These are phyloP conservation scores for Drosophila grimshawi DNA, from an alignment of 1,140 invertebrate genomes.

Conservation along the genomic window DNA sequence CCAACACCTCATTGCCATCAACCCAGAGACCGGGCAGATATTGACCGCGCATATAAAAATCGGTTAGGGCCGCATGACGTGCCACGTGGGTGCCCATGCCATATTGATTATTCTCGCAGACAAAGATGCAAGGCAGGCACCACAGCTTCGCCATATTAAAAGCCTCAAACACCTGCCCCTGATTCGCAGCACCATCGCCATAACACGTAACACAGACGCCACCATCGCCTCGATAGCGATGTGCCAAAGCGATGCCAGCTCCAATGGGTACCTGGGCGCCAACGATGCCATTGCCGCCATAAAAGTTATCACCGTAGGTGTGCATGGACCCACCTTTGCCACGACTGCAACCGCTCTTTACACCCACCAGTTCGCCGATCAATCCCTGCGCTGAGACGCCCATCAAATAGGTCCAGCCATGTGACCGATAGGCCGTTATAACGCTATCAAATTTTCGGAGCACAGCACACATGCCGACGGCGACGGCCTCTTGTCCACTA, in stretches of 20 bases:
- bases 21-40: conserved; percentile 89
- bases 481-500: conserved; percentile 89
- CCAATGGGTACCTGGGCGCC: conserved; percentile 98
- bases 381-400: conserved; percentile 91
- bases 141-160: conserved; percentile 94
- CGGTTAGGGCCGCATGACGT: conserved; percentile 90
- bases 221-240: conserved; percentile 91
- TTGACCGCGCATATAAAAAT: conserved; percentile 93
- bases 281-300: conserved; percentile 98
- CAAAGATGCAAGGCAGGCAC: conserved; percentile 96
- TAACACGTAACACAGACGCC: conserved; percentile 95
- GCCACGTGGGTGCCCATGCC: conserved; percentile 95
- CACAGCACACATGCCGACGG: conserved; percentile 87
- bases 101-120: conserved; percentile 95
- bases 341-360: conserved; percentile 88
- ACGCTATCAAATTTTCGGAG: conserved; percentile 88
- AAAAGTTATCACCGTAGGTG: conserved; percentile 88
- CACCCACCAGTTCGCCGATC: conserved; percentile 93
- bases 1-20: conserved; percentile 96
- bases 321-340: conserved; percentile 91
- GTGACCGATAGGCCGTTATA: conserved; percentile 89
- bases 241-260: conserved; percentile 95
- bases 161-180: conserved; percentile 92
- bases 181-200: conserved; percentile 99
- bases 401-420: conserved; percentile 91